Base-by-base conservation (phyloP, 2,797 vertebrate genomes). In the Mionectes olivaceus region DNA sequence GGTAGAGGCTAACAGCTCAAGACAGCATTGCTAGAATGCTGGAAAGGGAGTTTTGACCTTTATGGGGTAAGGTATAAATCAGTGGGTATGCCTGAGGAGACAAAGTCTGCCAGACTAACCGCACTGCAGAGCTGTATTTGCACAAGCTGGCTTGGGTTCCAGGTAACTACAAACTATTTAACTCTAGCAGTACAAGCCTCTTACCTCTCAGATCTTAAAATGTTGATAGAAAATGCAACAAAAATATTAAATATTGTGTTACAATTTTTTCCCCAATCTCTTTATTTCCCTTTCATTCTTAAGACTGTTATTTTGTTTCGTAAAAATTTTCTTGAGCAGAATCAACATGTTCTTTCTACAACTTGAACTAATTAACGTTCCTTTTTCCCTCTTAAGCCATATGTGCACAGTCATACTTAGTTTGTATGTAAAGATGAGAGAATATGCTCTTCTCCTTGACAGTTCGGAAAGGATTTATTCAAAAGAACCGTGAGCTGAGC, bases 301-400 rank as follows among this genome's bases (percentile, higher is more conserved):
- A 55, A 35, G 27, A 39, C 18, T 2, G 2, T 43, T 89, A 32
- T 85, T 94, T 91, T 89, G 43, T 84, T 89, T 90, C 60, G 69
- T 47, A 68, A 91, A 63, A 90, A 27, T 50, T 60, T 95, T 87
- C 41, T 80, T 28, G 12, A 57, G 28, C 30, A 92, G 94, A 94
- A 69, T n/a, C 65, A 87, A 69, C 33, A 35, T 8, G 23, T 1
- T 65, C 25, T 81, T 94, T 76, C 47, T 37, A 59, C 23, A 81
- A n/a, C 47, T 46, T 73, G 55, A 83, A 74, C 47, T 64, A 60
- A 65, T 80, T 56, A 60, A 39, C 52, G 23, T 32, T 64, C 19
- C 64, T 83, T 32, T 69, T 94, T 81, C 53, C 44, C 33, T 78
- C 44, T 69, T 74, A 80, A 85, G 33, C 10, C 11, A 13, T 46